These are phyloP conservation scores for Acanthoscelides obtectus DNA, from an alignment of 2,888 invertebrate species.

Conservation along the genomic window DNA sequence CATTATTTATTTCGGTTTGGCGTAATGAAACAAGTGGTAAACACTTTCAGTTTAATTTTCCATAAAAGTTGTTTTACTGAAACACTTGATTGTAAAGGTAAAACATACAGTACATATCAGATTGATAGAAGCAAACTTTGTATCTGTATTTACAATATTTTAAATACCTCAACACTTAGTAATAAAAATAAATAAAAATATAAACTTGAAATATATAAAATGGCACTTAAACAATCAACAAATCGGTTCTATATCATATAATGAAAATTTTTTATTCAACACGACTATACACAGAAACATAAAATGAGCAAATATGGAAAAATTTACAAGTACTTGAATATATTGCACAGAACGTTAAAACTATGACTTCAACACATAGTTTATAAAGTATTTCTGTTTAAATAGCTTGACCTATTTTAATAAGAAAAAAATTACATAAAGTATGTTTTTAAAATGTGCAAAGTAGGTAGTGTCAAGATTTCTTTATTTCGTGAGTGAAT, in stretches of 20 bases:
- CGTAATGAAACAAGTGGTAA: neutral
- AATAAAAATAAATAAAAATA: constrained; percentile 27
- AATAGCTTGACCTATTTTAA: neutral
- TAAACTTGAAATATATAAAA: constrained; percentile 24
- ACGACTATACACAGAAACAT: neutral
- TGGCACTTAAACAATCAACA: constrained; percentile 14
- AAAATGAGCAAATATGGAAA: neutral
- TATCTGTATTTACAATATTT: constrained; percentile 23
- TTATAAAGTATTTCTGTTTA: neutral
- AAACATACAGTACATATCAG: constrained; percentile 28
- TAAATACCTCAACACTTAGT: constrained; percentile 19
- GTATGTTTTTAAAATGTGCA: neutral
- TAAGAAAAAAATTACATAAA: neutral
- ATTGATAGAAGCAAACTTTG: constrained; percentile 30
- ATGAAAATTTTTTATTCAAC: neutral
- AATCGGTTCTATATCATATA: neutral
- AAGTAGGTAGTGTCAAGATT: too few species aligned
- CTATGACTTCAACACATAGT: neutral
- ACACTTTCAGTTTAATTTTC: constrained; percentile 23
- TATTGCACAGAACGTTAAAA: neutral
- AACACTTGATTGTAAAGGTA: constrained; percentile 33
- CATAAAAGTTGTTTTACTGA: constrained; percentile 32
- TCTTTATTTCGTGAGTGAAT: too few species aligned
- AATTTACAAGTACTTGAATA: neutral
- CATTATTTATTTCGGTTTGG: too few species aligned